Percentiles rank a stretch among this genome's conserved stretches.
Evolutionary conservation across 2,797 vertebrate species (phyloP).

Genomic region (Lagorchestes hirsutus): DNA sequence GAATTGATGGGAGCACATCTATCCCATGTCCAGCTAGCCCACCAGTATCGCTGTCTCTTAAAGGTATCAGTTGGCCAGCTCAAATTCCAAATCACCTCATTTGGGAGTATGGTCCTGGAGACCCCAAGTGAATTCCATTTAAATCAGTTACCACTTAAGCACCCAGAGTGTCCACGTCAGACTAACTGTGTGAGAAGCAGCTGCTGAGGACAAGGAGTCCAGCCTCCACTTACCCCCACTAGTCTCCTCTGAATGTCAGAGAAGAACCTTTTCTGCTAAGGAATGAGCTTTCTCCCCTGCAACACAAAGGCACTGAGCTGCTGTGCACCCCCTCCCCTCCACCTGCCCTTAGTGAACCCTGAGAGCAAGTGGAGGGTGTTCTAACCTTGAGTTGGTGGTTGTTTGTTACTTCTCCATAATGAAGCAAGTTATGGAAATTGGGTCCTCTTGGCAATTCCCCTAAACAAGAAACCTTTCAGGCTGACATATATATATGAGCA

Average conservation of each 20-base stretch:
- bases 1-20: too few species aligned
- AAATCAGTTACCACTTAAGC: not conserved
- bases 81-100: not conserved
- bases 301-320: not conserved
- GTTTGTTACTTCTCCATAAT: slow-evolving; percentile 49
- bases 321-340: not conserved
- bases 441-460: slow-evolving; percentile 40
- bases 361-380: not conserved
- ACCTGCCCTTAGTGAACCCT: not conserved
- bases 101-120: not conserved
- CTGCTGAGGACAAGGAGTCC: not conserved
- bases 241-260: not conserved
- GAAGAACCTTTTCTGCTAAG: not conserved
- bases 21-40: not conserved
- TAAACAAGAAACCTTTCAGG: slow-evolving; percentile 58
- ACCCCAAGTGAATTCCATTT: not conserved
- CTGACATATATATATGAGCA: slow-evolving; percentile 54
- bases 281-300: not conserved
- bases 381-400: not conserved
- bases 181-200: not conserved
- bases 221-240: not conserved
- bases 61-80: too few species aligned
- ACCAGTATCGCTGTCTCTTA: not conserved
- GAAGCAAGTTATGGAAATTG: slow-evolving; percentile 49
- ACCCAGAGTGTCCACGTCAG: not conserved